Conservation (phyloP, 2,797 vertebrate genomes). For the Heteromormyrus szaboi region DNA sequence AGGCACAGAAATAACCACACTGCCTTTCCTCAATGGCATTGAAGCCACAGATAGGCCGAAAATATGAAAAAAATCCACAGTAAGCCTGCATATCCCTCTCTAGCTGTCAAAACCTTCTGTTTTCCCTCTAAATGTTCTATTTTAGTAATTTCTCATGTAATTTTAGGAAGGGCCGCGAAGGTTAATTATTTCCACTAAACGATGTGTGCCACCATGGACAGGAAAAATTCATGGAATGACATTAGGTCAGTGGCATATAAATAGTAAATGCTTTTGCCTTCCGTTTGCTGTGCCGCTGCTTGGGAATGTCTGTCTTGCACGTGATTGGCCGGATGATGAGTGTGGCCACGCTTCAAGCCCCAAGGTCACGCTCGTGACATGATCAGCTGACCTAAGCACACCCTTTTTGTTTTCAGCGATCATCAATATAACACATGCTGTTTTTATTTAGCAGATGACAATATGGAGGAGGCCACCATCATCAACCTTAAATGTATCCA, state of each 20-base stretch:
- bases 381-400: background rate
- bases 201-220: background rate
- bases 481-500: background rate
- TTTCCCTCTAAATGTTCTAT: background rate
- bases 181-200: constrained; percentile 19
- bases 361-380: background rate
- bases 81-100: background rate
- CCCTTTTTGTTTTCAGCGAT: background rate
- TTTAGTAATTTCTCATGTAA: background rate
- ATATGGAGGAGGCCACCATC: background rate
- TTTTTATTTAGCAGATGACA: background rate
- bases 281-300: background rate
- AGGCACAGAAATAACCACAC: background rate
- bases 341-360: background rate
- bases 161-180: background rate
- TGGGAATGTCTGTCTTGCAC: background rate
- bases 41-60: background rate
- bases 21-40: background rate
- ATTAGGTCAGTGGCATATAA: constrained; percentile 3
- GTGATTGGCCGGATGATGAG: background rate
- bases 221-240: constrained; percentile 1
- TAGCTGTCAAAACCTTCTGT: background rate
- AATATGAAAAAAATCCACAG: background rate
- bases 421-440: background rate
- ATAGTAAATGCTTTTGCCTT: constrained; percentile 7